phyloP scores from a whole-genome alignment of 2,797 vertebrate species.

The Gobionotothen gibberifrons region DNA sequence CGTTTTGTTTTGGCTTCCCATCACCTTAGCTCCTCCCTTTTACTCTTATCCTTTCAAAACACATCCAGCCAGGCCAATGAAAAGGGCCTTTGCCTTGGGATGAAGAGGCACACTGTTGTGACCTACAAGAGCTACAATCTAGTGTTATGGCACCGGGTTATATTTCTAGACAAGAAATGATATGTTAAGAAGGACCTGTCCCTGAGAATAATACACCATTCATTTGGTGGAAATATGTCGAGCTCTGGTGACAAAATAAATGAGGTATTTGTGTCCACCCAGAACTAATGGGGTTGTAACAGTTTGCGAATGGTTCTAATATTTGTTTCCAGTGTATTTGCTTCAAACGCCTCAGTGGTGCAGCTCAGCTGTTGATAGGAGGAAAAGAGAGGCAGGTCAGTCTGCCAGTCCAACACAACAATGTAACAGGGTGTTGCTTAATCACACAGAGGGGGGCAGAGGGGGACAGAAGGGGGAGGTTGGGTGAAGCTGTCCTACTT shows the following conservation, averaged over 20 bases:
- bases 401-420: conserved; percentile 54
- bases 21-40: conserved; percentile 13
- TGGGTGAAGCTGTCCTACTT: conserved; percentile 78
- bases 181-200: background rate
- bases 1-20: conserved; percentile 19
- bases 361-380: conserved; percentile 50
- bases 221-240: background rate
- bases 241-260: background rate
- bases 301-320: background rate
- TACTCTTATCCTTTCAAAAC: conserved; percentile 17
- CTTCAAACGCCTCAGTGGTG: conserved; percentile 42
- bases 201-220: background rate
- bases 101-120: background rate
- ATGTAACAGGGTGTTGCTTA: conserved; percentile 60
- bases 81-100: conserved; percentile 5
- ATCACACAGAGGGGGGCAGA: conserved; percentile 46
- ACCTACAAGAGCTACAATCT: conserved; percentile 18
- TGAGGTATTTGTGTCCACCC: too few species aligned
- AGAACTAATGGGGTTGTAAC: too few species aligned
- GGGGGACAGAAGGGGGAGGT: conserved; percentile 35
- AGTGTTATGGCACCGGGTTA: background rate
- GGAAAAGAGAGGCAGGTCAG: conserved; percentile 47
- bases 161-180: background rate
- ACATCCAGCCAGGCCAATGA: conserved; percentile 27
- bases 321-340: conserved; percentile 23